Evolutionary conservation across 2,113 vertebrate species (phyloP), one percentile per base, ranked within the genome.

Genomic region (Pithys albifrons): DNA sequence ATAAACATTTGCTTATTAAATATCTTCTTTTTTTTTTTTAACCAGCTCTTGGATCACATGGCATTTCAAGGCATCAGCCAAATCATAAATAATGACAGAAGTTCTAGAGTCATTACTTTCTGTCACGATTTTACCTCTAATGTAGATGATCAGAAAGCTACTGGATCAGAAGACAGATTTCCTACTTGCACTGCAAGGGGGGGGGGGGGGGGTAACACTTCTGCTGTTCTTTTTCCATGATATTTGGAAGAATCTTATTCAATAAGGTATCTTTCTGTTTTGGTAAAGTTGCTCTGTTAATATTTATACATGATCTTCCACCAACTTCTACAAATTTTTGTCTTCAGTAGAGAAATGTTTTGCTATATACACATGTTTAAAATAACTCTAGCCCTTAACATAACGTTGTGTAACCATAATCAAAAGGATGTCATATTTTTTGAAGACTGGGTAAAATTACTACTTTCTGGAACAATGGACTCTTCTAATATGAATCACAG

Each of bases 1-100:
- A 69, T 95, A 95, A 92, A 75, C 35, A 85, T 67, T 82, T 87
- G 79, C 67, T 70, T 69, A 66, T 67, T 85, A 93, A 93, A 58
- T 13, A 55, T 39, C 17, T 12, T 48, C 48, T 48, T 48, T 48
- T 48, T 48, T 59, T 27, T 41, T 93, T 89, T 69, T 51, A 7
- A 59, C 19, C 13, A 57, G 10, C 72, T 74, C 33, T 89, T 65
- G 70, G 39, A 73, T 62, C 78, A 80, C 15, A 29, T n/a, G 14
- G 18, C n/a, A 80, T 70, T 91, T 73, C 28, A 62, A 86, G 59
- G 74, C 35, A 29, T 24, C n/a, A 90, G n/a, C 11, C 85, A 90
- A 95, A 86, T 51, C 11, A 1, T 39, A 94, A 84, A 91, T 70
- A 88, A 83, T 43, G 24, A 46, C 17, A 65, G 39, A 77, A 87